Evolutionary conservation across 2,113 vertebrate species (phyloP).

Genomic region (Gavialis gangeticus): DNA sequence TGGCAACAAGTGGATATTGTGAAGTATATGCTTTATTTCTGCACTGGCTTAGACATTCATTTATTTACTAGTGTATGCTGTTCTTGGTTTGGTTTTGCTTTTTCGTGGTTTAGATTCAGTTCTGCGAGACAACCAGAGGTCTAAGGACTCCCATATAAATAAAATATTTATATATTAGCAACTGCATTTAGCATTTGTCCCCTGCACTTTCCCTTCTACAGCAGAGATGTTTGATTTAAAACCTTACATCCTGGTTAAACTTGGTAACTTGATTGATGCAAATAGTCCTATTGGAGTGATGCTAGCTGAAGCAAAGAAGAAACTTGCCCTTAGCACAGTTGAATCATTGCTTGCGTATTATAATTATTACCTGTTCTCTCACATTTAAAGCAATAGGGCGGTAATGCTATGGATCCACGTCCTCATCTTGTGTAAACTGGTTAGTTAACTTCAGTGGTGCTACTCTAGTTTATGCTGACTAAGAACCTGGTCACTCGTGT

Average conservation of each 20-base stretch:
- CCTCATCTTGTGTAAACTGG: constrained; percentile 22
- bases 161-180: background rate
- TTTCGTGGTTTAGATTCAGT: background rate
- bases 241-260: constrained; percentile 2
- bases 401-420: background rate
- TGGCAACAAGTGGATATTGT: background rate
- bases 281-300: background rate
- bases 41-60: background rate
- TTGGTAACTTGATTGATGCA: background rate
- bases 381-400: constrained; percentile 2
- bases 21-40: background rate
- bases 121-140: background rate
- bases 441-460: background rate
- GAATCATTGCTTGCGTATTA: constrained; percentile 24
- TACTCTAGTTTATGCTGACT: background rate
- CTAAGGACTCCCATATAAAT: background rate
- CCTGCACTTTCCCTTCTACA: background rate
- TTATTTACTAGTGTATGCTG: background rate
- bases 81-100: background rate
- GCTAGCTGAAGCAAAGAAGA: constrained; percentile 7
- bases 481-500: background rate
- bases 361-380: background rate
- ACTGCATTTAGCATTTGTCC: background rate
- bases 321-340: background rate
- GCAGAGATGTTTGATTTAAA: background rate